These are phyloP conservation scores for Odontomachus brunneus DNA, from an alignment of 1,140 invertebrate genomes.

Conservation along the genomic window DNA sequence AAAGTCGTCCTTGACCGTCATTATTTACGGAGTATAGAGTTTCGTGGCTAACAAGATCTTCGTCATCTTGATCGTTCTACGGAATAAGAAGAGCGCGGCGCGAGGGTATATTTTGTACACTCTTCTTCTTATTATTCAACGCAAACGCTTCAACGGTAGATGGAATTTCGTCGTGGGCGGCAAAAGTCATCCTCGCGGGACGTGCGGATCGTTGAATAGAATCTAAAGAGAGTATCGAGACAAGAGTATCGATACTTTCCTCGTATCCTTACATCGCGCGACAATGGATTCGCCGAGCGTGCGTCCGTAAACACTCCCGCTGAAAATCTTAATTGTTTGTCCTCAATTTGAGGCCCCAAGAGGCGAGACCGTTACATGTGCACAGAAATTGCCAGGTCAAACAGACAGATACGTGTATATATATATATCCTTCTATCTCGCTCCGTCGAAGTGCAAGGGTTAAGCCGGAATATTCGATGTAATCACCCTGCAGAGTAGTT, in stretches of 20 bases:
- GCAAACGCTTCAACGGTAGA: not conserved
- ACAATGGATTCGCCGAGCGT: too few relatives aligned
- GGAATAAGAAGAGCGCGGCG: not conserved
- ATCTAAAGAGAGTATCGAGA: constrained; percentile 1
- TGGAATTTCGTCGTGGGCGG: not conserved
- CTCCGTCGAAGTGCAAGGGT: not conserved
- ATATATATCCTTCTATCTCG: too few relatives aligned
- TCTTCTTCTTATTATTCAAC: constrained; percentile 1
- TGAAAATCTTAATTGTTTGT: too few relatives aligned
- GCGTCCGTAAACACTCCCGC: too few relatives aligned
- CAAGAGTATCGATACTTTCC: not conserved
- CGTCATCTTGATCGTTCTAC: not conserved
- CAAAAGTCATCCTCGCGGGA: not conserved
- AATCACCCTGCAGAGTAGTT: too few relatives aligned
- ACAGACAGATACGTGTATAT: too few relatives aligned
- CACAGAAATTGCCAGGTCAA: too few relatives aligned
- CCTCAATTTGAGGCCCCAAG: too few relatives aligned
- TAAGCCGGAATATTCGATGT: not conserved
- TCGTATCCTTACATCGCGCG: too few relatives aligned
- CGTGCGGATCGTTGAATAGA: constrained; percentile 28
- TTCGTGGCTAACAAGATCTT: constrained; percentile 32
- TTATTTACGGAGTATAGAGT: constrained; percentile 41
- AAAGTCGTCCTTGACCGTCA: constrained; percentile 24
- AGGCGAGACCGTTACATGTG: too few relatives aligned
- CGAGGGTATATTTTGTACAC: not conserved